These are phyloP conservation scores for Micrasema minimum DNA, from an alignment of 1,140 invertebrate species.

Conservation along the genomic window DNA sequence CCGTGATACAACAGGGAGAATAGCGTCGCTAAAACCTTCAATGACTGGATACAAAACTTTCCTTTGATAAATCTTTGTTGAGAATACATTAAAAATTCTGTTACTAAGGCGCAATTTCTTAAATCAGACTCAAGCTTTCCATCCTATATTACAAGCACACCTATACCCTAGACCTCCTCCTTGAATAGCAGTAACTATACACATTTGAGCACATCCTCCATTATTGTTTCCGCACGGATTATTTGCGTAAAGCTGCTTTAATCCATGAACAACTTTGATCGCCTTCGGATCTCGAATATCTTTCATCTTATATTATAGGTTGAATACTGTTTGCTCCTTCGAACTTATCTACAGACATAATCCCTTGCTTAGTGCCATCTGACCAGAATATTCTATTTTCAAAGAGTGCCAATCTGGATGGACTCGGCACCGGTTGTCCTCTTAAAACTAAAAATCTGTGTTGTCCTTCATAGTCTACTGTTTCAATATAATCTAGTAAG, in stretches of 20 bases:
- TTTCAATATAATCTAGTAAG: conserved; percentile 96
- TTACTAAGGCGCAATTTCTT: conserved; percentile 84
- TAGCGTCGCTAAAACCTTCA: conserved; percentile 93
- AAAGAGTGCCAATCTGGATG: conserved; percentile 85
- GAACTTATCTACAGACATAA: conserved; percentile 92
- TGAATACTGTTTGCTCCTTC: conserved; percentile 80
- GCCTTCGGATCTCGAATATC: conserved; percentile 86
- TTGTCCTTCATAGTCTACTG: conserved; percentile 92
- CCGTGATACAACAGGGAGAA: conserved; percentile 88
- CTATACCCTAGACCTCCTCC: conserved; percentile 86
- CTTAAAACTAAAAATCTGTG: conserved; percentile 81
- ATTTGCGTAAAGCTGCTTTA: conserved; percentile 78
- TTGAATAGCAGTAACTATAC: conserved; percentile 85
- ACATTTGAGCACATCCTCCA: conserved; percentile 95
- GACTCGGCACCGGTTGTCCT: conserved; percentile 88
- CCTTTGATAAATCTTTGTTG: conserved; percentile 97
- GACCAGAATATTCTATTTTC: conserved; percentile 96
- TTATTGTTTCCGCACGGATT: conserved; percentile 94
- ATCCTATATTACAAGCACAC: conserved; percentile 95
- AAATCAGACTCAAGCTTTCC: conserved; percentile 79
- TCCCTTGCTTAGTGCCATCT: conserved; percentile 93
- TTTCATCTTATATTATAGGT: conserved; percentile 81
- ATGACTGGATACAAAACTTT: conserved; percentile 90
- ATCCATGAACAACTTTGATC: conserved; percentile 82
- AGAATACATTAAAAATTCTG: conserved; percentile 96